Percentiles rank a stretch among this genome's conserved stretches.
Conservation (phyloP, 2,888 invertebrate species). For the Criorhina ranunculi region DNA sequence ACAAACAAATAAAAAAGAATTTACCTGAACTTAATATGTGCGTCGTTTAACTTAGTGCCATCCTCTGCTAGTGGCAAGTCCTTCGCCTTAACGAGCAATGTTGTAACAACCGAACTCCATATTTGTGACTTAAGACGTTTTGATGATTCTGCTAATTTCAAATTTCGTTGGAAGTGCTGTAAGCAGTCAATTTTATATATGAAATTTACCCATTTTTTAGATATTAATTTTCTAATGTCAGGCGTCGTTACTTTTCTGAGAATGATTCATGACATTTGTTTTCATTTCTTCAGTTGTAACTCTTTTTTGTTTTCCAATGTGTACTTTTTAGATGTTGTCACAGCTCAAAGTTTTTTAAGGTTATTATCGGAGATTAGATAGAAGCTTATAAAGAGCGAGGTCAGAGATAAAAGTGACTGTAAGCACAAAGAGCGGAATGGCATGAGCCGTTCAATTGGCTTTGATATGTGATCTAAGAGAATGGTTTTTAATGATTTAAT, state of each 20-base stretch:
- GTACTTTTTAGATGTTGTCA: background rate
- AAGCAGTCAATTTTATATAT: slow-evolving; percentile 51
- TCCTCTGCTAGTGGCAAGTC: slow-evolving; percentile 95
- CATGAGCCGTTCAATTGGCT: background rate
- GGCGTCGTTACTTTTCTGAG: background rate
- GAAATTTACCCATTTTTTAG: background rate
- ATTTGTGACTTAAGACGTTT: slow-evolving; percentile 96
- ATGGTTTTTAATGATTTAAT: background rate
- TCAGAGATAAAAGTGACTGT: background rate
- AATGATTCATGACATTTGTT: background rate
- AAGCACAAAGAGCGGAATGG: background rate
- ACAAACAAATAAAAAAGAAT: slow-evolving; percentile 77
- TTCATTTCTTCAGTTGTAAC: background rate
- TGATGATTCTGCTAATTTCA: slow-evolving; percentile 91
- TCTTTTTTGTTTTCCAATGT: background rate
- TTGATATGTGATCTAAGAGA: background rate
- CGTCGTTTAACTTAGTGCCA: slow-evolving; percentile 92
- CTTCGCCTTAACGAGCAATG: slow-evolving; percentile 97
- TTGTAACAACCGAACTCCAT: slow-evolving; percentile 98
- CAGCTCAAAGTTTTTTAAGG: background rate
- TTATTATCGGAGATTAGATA: background rate
- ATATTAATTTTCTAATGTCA: background rate
- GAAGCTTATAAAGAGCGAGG: background rate
- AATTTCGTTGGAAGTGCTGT: slow-evolving; percentile 92
- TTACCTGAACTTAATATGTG: slow-evolving; percentile 98